phyloP scores from a whole-genome alignment of 2,888 invertebrate genomes.

The Drosophila parthenogenetica region DNA sequence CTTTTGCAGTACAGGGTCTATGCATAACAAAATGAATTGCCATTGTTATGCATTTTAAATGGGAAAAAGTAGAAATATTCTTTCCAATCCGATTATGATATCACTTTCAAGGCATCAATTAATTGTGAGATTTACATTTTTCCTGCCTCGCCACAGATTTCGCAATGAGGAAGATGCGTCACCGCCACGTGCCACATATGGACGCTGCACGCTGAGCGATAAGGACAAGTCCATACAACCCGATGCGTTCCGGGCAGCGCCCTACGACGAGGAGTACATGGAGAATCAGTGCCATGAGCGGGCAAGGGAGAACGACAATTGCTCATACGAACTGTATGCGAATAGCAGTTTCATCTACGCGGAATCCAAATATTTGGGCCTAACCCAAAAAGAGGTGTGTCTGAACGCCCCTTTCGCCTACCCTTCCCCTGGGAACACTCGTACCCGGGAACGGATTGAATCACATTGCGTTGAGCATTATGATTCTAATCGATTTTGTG shows the following conservation, averaged over 20 bases:
- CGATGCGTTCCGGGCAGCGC: constrained; percentile 91
- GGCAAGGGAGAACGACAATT: constrained; percentile 86
- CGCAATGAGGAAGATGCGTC: constrained; percentile 44
- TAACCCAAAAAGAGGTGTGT: constrained; percentile 84
- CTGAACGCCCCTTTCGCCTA: constrained; percentile 2
- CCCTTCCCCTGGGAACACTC: not conserved
- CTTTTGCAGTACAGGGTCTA: not conserved
- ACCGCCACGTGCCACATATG: constrained; percentile 79
- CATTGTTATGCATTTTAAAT: constrained; percentile 62
- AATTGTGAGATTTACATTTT: not conserved
- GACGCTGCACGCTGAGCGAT: constrained; percentile 90
- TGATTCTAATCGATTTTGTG: constrained; percentile 63
- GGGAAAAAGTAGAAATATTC: constrained; percentile 38
- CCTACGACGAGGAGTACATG: constrained; percentile 92
- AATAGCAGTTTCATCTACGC: constrained; percentile 89
- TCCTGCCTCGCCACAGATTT: constrained; percentile 46
- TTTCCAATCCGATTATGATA: constrained; percentile 62
- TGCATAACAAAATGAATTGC: constrained; percentile 59
- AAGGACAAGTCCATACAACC: constrained; percentile 91
- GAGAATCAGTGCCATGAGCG: constrained; percentile 92
- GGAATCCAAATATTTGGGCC: constrained; percentile 83
- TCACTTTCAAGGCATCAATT: constrained; percentile 34
- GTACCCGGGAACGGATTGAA: constrained; percentile 2
- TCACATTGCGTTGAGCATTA: constrained; percentile 55
- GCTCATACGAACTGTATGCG: constrained; percentile 91